Percentiles rank a stretch among this genome's conserved stretches.
Conservation (phyloP, 2,113 vertebrate genomes). For the Sorex araneus region DNA sequence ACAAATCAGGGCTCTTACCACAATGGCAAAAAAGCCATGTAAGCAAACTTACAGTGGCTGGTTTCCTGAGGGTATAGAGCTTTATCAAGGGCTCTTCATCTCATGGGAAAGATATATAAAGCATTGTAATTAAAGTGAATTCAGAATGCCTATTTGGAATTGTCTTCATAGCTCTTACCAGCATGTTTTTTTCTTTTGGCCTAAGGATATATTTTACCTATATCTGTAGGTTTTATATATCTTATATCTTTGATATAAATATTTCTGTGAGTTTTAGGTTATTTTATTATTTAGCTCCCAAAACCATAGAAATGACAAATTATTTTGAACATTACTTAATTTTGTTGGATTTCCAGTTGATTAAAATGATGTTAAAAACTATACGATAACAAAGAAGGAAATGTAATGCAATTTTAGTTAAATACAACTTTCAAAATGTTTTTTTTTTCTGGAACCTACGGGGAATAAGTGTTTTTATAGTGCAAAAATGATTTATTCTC, state of each 20-base stretch:
- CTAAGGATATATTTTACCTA: neutral
- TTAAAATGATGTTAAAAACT: slow-evolving; percentile 4
- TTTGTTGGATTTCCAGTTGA: neutral
- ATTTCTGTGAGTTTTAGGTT: slow-evolving; percentile 10
- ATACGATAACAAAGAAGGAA: neutral
- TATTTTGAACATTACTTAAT: slow-evolving; percentile 45
- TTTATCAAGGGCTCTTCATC: neutral
- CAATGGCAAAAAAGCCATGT: neutral
- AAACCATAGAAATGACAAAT: neutral
- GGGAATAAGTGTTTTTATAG: slow-evolving; percentile 1
- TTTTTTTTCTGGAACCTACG: slow-evolving; percentile 48
- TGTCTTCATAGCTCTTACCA: neutral
- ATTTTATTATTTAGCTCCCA: slow-evolving; percentile 19
- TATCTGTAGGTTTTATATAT: neutral
- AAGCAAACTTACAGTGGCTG: neutral
- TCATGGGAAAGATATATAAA: neutral
- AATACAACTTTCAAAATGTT: neutral
- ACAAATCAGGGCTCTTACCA: neutral
- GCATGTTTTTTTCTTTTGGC: neutral
- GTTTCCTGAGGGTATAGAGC: neutral
- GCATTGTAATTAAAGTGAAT: neutral
- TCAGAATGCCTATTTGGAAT: slow-evolving; percentile 20
- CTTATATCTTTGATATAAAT: neutral
- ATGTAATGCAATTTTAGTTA: neutral
- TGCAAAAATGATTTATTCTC: neutral